These are phyloP conservation scores for Lycaon pictus DNA, from an alignment of 2,113 vertebrate genomes.

Conservation along the genomic window DNA sequence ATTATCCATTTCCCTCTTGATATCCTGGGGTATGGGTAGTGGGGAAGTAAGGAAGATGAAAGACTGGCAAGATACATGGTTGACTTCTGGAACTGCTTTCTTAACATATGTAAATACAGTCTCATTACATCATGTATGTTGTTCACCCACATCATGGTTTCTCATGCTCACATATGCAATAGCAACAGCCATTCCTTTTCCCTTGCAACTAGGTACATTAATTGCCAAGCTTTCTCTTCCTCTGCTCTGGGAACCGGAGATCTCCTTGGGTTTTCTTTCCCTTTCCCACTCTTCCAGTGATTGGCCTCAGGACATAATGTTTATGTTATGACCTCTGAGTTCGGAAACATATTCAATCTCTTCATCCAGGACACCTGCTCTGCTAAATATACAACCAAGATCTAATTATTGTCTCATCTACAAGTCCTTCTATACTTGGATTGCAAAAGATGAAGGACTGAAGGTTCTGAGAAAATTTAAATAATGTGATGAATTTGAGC, in stretches of 20 bases:
- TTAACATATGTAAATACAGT: neutral
- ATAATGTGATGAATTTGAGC: neutral
- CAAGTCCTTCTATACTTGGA: neutral
- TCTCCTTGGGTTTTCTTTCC: neutral
- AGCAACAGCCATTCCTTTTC: neutral
- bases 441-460: slow-evolving; percentile 2
- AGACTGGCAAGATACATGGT: neutral
- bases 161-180: neutral
- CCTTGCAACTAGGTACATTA: neutral
- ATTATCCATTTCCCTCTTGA: neutral
- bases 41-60: neutral
- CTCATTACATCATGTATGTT: neutral
- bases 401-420: neutral
- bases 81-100: slow-evolving; percentile 39
- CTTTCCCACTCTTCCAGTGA: neutral
- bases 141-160: neutral
- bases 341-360: neutral
- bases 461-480: slow-evolving; percentile 27
- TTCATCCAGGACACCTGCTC: neutral
- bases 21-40: neutral
- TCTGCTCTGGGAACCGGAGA: neutral
- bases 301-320: neutral
- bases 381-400: neutral
- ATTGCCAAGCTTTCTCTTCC: neutral
- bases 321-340: neutral